Base-by-base conservation (phyloP, 2,113 vertebrate genomes). In the Setophaga kirtlandii region DNA sequence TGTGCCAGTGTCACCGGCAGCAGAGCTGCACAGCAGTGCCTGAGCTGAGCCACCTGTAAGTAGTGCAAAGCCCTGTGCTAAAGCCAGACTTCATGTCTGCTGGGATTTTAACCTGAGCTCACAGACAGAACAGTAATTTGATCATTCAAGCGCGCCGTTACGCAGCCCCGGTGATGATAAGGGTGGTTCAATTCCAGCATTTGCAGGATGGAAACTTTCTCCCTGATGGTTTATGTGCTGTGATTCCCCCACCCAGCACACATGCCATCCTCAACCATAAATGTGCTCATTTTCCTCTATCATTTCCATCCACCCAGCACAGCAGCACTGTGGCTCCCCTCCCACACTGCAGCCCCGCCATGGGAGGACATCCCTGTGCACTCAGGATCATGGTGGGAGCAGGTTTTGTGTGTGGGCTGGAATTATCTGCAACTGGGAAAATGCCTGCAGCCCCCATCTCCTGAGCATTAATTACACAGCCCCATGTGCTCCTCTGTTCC, bases 271-370 rank as follows among this genome's bases (percentile, higher is more conserved):
- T 69, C 15, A 3, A 39, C 50, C 73, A 39, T 2, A 9, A 33
- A 27, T 2, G 3, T 10, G 56, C 47, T 77, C 6, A 25, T 60
- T 79, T 74, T 73, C 44, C 78, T 42, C 69, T 60, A 28, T 62
- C 5, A 0, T 47, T 82, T 50, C 39, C 82, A 86, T 69, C 37
- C 52, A 15, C 9, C 3, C 47, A 76, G 73, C 75, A 30, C 37
- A 42, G 68, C 78, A 47, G 47, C 3, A 1, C 68, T 42, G 67
- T 8, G 25, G 31, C 78, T 67, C 42, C 89, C 83, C 49, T 77
- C 59, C 73, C 58, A 12, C 2, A 1, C 47, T 1, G 1, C 69
- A 50, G 53, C 44, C 70, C 52, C 0, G 0, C 6, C 2, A 4
- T 0, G 12, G 74, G 60, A 68, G 41, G 77, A 87, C 1, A 0